These are phyloP conservation scores for Littorina saxatilis DNA, from an alignment of 1,140 invertebrate species.

Conservation along the genomic window DNA sequence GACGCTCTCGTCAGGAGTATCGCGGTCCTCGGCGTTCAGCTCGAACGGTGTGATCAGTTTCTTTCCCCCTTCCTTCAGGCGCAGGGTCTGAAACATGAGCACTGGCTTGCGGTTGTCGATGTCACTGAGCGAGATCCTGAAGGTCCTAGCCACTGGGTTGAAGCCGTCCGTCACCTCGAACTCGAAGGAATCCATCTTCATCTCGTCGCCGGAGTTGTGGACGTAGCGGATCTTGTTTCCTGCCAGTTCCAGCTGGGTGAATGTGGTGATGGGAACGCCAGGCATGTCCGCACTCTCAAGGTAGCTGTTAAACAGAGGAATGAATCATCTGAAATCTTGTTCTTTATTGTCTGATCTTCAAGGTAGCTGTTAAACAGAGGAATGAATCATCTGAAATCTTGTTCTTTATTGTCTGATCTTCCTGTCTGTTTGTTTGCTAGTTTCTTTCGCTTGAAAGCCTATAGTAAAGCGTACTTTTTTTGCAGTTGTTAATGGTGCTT, in stretches of 20 bases:
- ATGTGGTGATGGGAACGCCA: conserved; percentile 70
- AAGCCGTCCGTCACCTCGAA: conserved; percentile 76
- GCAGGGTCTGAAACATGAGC: conserved; percentile 68
- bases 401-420: neutral
- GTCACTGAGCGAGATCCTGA: conserved; percentile 74
- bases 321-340: too few species aligned
- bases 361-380: too few species aligned
- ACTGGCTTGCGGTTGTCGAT: conserved; percentile 76
- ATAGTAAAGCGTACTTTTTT: too few species aligned
- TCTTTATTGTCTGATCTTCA: too few species aligned
- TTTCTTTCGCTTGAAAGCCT: too few species aligned
- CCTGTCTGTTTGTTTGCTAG: too few species aligned
- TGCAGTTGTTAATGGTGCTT: too few species aligned
- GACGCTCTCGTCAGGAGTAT: conserved; percentile 70
- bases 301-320: conserved; percentile 48
- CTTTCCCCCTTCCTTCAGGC: conserved; percentile 71
- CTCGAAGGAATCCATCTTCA: conserved; percentile 76
- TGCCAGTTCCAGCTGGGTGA: conserved; percentile 74
- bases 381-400: too few species aligned
- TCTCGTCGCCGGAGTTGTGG: conserved; percentile 72
- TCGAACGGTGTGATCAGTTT: conserved; percentile 75
- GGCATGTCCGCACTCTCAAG: conserved; percentile 71
- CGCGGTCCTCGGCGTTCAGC: conserved; percentile 74
- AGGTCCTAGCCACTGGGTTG: conserved; percentile 73
- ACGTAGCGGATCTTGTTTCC: conserved; percentile 75